Base-by-base conservation (phyloP, 2,888 invertebrate genomes). In the Polyommatus icarus region DNA sequence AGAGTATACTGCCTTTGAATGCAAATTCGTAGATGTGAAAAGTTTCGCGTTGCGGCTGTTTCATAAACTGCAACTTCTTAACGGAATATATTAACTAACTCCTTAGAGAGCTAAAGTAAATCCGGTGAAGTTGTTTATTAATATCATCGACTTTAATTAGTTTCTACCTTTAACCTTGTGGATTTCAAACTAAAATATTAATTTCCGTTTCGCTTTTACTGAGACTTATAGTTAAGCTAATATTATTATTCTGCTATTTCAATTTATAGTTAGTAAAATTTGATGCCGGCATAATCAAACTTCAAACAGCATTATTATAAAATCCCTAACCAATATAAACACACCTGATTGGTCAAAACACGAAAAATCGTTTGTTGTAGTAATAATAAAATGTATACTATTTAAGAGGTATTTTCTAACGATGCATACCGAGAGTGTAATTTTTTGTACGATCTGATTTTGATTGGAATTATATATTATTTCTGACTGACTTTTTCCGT, bases 1-100 rank as follows among this genome's bases (percentile, higher is more conserved):
- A 54, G 18, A 20, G 50, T 54, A 29, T 20, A 50, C 75, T 29
- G 54, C 29, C 75, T 92, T 91, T 89, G 87, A 85, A 93, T 91
- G 92, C 91, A 91, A 92, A 93, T 92, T 86, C 85, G 79, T 82
- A 78, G 83, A 82, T 85, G 83, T 83, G 86, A 88, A 59, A 77
- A 77, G 83, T 87, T 85, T 80, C 80, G 80, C 83, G 83, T 80
- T 80, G 81, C 83, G 84, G 83, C 83, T 82, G 82, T 81, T 84
- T 83, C 82, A 85, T 86, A 86, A 87, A 86, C 84, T 76, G 61
- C 76, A 77, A 57, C 79, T 76, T 80, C 81, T 78, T 76, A 75
- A 71, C 78, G 78, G 80, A 79, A 80, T 80, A 81, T 80, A 80
- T 80, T 76, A 81, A 79, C 76, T 59, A 77, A 72, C 20, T 77